Evolutionary conservation across 2,797 vertebrate species (phyloP).

Genomic region (Coregonus ussuriensis): DNA sequence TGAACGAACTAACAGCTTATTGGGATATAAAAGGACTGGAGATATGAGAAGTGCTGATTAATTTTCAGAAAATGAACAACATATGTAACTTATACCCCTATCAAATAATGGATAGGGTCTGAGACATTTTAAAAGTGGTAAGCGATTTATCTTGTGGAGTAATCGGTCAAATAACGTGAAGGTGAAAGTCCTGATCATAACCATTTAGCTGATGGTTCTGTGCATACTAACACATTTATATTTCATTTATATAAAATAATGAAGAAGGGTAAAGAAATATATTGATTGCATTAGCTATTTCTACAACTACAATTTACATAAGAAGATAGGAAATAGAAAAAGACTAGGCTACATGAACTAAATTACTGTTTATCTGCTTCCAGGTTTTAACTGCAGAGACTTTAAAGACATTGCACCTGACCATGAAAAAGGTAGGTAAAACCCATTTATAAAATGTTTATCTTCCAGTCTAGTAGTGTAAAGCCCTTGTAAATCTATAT

Average conservation of each 20-base stretch:
- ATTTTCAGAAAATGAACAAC: too few species aligned
- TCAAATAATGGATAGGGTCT: too few species aligned
- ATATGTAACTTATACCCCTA: too few species aligned
- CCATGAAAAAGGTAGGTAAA: slow-evolving; percentile 80
- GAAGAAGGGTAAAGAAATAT: neutral
- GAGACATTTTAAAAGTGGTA: neutral
- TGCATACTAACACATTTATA: neutral
- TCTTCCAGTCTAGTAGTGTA: neutral
- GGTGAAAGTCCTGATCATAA: neutral
- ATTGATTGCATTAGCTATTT: too few species aligned
- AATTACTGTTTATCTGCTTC: slow-evolving; percentile 20
- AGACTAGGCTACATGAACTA: neutral
- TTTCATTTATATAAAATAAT: neutral
- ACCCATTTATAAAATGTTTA: neutral
- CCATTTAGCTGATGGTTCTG: neutral
- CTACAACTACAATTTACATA: neutral
- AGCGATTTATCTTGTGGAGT: neutral
- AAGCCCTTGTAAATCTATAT: neutral
- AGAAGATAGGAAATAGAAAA: neutral
- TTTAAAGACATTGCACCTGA: slow-evolving; percentile 84
- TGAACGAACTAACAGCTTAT: neutral
- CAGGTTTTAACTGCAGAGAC: slow-evolving; percentile 85
- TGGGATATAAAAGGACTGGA: neutral
- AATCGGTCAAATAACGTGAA: neutral
- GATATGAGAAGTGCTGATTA: too few species aligned